These are phyloP conservation scores for Rhynchophorus ferrugineus DNA, from an alignment of 1,140 invertebrate genomes.

Conservation along the genomic window DNA sequence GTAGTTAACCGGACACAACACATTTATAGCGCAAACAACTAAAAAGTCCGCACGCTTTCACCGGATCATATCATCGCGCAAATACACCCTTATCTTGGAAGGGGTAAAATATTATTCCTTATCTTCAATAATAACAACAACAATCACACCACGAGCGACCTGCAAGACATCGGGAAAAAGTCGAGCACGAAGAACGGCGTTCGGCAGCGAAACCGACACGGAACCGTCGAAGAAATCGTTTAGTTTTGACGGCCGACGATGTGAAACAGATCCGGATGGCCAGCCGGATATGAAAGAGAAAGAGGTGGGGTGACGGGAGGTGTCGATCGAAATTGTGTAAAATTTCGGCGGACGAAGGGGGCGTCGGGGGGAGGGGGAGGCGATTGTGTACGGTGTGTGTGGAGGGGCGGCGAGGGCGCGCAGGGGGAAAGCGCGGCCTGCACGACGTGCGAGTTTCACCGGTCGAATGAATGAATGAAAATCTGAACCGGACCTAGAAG, in stretches of 20 bases:
- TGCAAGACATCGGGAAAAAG: too few relatives aligned
- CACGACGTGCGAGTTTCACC: conserved; percentile 14
- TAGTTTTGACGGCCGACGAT: too few relatives aligned
- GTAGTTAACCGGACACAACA: conserved; percentile 12
- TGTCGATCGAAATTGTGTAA: conserved; percentile 20
- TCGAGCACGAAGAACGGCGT: not conserved
- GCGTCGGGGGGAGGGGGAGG: not conserved
- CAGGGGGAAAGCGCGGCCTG: conserved; percentile 5
- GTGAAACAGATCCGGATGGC: conserved; percentile 23
- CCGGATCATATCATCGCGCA: too few relatives aligned
- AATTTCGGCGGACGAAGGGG: conserved; percentile 11
- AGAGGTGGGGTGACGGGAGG: conserved; percentile 10
- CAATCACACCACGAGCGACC: too few relatives aligned
- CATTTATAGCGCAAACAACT: conserved; percentile 5
- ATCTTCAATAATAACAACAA: too few relatives aligned
- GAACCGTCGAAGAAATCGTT: not conserved
- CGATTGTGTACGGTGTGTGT: too few relatives aligned
- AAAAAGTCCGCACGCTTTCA: too few relatives aligned
- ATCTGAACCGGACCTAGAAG: conserved; percentile 22
- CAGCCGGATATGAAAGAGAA: conserved; percentile 24
- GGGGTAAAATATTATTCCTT: too few relatives aligned
- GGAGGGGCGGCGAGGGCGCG: conserved; percentile 6
- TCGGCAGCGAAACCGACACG: not conserved
- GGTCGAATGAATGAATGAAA: conserved; percentile 20
- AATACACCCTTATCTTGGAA: too few relatives aligned